Evolutionary conservation across 2,888 invertebrate genomes (phyloP), one percentile per base, ranked within the genome.

Genomic region (Machimus atricapillus): DNA sequence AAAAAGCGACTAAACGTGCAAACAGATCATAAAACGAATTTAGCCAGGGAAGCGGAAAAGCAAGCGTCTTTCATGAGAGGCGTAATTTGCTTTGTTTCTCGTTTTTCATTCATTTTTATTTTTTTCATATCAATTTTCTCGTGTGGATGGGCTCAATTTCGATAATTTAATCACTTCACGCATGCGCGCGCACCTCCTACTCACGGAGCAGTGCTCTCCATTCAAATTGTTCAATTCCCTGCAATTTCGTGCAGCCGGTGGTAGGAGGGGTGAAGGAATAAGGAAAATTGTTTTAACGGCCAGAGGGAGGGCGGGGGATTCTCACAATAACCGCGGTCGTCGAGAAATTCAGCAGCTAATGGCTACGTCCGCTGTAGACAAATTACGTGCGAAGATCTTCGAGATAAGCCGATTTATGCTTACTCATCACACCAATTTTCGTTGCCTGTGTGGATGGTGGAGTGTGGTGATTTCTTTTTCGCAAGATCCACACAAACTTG

Each of bases 131-230:
- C 66, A 66, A 27, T 66, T 66, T 66, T 66, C 66, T 66, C 66
- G 66, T 66, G 66, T 66, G 66, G 56, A 56, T 56, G 56, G 78
- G 78, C 43, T 78, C 43, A 40, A 43, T 78, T 78, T 78, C 19
- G 40, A 78, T 78, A 78, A 78, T 78, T 78, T 78, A 78, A 78
- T 78, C 78, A 43, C 78, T 78, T 78, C 43, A 78, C 78, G 78
- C 77, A 78, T 78, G 78, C 78, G 78, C 27, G 76, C 46, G 19
- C 43, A 40, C 77, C 78, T 78, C 37, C 78, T 23, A 66, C 66
- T 66, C 66, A 66, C 23, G 66, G 56, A 19, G 14, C 66, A 23
- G 23, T 12, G 56, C 19, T 19, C 16, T 78, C 40, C 78, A 78
- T 78, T 78, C 46, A 78, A 78, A 78, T 43, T 66, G 27, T 66